Percentiles rank a stretch among this genome's conserved stretches.
These are phyloP conservation scores for Nephrotoma flavescens DNA, from an alignment of 2,888 invertebrate species.

Conservation along the genomic window DNA sequence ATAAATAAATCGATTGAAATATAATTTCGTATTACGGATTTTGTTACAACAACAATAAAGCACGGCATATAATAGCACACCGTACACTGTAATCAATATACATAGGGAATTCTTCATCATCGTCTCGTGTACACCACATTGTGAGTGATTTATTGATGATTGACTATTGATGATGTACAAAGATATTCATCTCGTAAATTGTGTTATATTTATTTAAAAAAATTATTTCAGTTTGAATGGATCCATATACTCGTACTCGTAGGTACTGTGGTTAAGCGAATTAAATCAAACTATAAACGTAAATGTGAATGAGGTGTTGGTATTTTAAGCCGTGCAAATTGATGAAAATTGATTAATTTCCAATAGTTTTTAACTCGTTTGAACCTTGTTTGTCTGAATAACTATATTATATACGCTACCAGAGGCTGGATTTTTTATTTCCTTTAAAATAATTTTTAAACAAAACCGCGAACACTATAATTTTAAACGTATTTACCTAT, in stretches of 20 bases:
- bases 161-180: not conserved
- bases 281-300: no score
- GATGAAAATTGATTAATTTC: not conserved
- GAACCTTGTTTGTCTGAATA: not conserved
- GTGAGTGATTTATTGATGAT: not conserved
- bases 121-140: not conserved
- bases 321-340: not conserved
- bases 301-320: not conserved
- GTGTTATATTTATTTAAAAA: not conserved
- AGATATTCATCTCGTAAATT: not conserved
- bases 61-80: no score
- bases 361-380: not conserved
- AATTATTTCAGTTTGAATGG: not conserved
- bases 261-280: not conserved
- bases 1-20: not conserved
- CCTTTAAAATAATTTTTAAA: not conserved
- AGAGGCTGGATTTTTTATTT: not conserved
- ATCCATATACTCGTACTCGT: not conserved
- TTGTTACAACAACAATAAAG: not conserved
- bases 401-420: not conserved
- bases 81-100: not conserved
- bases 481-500: not conserved
- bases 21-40: not conserved
- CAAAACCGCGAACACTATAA: not conserved
- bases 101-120: not conserved